Conservation (phyloP, 2,888 invertebrate genomes). For the Aporophyla lueneburgensis region DNA sequence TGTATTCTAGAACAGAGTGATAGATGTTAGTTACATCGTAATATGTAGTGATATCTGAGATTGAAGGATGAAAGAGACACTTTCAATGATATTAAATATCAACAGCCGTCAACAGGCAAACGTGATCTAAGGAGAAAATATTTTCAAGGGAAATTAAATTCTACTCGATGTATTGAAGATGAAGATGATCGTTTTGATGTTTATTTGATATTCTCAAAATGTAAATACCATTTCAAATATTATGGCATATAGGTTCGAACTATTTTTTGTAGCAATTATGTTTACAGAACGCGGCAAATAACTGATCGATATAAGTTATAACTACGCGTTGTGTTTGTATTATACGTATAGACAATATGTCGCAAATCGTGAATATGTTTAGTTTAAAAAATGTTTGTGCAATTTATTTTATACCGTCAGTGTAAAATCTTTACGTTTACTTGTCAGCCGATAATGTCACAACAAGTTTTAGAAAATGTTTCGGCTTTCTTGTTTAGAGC, state of each 20-base stretch:
- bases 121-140: conserved; percentile 8
- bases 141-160: conserved; percentile 1
- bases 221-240: conserved; percentile 17
- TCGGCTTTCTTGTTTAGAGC: neutral
- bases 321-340: conserved; percentile 20
- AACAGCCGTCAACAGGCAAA: neutral
- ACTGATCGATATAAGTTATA: neutral
- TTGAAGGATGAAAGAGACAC: conserved; percentile 25
- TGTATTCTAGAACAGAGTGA: conserved; percentile 10
- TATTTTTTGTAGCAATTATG: conserved; percentile 21
- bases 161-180: conserved; percentile 10
- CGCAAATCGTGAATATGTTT: conserved; percentile 41
- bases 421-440: conserved; percentile 10
- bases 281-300: neutral
- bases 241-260: conserved; percentile 5
- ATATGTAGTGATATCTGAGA: conserved; percentile 39
- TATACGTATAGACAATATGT: conserved; percentile 25
- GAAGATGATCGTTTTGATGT: neutral
- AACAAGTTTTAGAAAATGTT: neutral
- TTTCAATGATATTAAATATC: conserved; percentile 43
- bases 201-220: conserved; percentile 26
- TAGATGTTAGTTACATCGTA: conserved; percentile 27
- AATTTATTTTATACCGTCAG: conserved; percentile 39
- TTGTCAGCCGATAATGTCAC: conserved; percentile 7
- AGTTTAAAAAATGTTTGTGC: conserved; percentile 44